These are phyloP conservation scores for Leucophenga varia DNA, from an alignment of 1,140 invertebrate genomes.

Conservation along the genomic window DNA sequence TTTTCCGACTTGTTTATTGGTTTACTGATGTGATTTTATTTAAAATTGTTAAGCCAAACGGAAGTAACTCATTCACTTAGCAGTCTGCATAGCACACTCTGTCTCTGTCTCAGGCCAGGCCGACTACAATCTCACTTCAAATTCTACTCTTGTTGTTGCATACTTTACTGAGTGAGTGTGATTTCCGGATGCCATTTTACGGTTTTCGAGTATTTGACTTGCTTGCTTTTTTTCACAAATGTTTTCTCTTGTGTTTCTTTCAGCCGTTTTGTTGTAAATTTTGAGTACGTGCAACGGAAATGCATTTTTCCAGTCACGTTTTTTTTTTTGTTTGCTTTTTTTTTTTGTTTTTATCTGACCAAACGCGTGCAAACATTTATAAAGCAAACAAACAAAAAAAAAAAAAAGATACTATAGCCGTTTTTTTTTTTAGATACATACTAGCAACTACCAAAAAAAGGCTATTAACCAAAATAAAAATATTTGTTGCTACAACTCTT, in stretches of 20 bases:
- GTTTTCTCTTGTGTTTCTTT: slow-evolving; percentile 8
- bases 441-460: too few relatives aligned
- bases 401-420: too few relatives aligned
- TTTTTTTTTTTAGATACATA: too few relatives aligned
- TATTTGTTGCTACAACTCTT: too few relatives aligned
- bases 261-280: slow-evolving; percentile 21
- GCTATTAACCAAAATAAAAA: too few relatives aligned
- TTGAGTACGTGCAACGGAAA: slow-evolving; percentile 42
- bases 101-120: too few relatives aligned
- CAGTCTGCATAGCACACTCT: too few relatives aligned
- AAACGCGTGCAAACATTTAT: slow-evolving; percentile 22
- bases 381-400: too few relatives aligned
- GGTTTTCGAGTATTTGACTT: slow-evolving; percentile 31
- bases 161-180: slow-evolving; percentile 45
- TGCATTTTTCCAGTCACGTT: slow-evolving; percentile 50
- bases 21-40: slow-evolving; percentile 41
- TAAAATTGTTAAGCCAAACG: slow-evolving; percentile 46
- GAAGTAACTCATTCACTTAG: slow-evolving; percentile 51
- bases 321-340: too few relatives aligned
- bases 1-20: too few relatives aligned
- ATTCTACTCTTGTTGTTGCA: too few relatives aligned
- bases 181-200: slow-evolving; percentile 34
- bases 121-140: too few relatives aligned
- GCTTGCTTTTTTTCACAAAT: slow-evolving; percentile 32
- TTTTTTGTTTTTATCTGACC: slow-evolving; percentile 10